Evolutionary conservation across 2,113 vertebrate genomes (phyloP).

Genomic region (Scopus umbretta): DNA sequence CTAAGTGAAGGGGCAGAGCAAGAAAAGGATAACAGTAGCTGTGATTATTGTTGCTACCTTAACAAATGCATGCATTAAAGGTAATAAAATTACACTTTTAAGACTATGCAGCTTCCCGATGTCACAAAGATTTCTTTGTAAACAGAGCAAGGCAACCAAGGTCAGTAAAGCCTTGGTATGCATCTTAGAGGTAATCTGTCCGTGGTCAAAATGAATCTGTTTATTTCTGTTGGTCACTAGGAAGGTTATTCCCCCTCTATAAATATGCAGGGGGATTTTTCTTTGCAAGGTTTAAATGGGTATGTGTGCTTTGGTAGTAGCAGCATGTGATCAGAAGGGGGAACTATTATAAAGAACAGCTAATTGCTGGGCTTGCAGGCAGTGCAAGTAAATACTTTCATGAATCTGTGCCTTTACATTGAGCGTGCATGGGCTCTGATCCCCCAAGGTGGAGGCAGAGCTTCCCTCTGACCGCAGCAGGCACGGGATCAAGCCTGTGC

Average conservation of each 20-base stretch:
- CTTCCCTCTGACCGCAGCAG: fast-evolving
- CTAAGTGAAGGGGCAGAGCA: not conserved
- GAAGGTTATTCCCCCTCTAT: not conserved
- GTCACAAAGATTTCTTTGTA: not conserved
- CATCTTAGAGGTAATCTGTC: not conserved
- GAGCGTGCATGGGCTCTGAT: fast-evolving
- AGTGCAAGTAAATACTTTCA: not conserved
- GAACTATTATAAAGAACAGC: not conserved
- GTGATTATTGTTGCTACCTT: not conserved
- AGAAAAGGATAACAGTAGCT: not conserved
- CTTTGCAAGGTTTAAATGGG: not conserved
- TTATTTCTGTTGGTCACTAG: not conserved
- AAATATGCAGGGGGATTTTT: not conserved
- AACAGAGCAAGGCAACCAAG: not conserved
- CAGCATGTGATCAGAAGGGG: not conserved
- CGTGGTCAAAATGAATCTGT: not conserved
- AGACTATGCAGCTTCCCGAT: not conserved
- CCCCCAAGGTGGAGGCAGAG: not conserved
- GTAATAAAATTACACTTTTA: not conserved
- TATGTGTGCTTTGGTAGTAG: not conserved
- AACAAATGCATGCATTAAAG: not conserved
- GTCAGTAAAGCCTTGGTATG: not conserved
- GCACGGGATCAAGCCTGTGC: not conserved
- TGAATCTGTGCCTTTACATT: not conserved
- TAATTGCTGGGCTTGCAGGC: not conserved